These are phyloP conservation scores for Lithobates pipiens DNA, from an alignment of 2,797 vertebrate genomes.

Conservation along the genomic window DNA sequence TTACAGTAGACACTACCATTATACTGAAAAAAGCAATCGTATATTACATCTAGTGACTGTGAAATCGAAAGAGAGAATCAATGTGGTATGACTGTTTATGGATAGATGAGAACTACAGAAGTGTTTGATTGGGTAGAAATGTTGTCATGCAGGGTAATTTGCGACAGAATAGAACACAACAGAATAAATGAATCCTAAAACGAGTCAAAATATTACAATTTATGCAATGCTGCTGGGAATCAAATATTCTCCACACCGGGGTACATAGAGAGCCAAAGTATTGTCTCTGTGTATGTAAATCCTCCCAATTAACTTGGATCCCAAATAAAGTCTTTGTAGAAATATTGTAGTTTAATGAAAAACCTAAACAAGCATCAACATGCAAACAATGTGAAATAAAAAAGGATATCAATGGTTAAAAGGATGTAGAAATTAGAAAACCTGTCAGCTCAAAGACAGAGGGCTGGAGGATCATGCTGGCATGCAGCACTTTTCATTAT, in stretches of 20 bases:
- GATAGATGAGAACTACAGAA: constrained; percentile 45
- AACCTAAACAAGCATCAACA: background rate
- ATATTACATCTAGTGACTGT: constrained; percentile 50
- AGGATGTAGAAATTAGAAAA: too few species aligned
- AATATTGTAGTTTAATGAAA: background rate
- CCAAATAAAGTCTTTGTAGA: background rate
- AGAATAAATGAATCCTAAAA: constrained; percentile 53
- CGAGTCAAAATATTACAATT: constrained; percentile 44
- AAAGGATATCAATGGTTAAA: too few species aligned
- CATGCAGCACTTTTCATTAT: too few species aligned
- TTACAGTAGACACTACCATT: constrained; percentile 54
- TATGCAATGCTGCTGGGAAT: constrained; percentile 25
- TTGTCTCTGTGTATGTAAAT: constrained; percentile 20
- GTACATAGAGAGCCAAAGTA: constrained; percentile 4
- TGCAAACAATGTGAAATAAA: too few species aligned
- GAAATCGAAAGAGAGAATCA: constrained; percentile 42
- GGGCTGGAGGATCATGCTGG: too few species aligned
- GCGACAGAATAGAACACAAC: constrained; percentile 36
- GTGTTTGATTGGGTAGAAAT: constrained; percentile 50
- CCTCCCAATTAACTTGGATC: background rate
- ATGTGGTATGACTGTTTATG: constrained; percentile 54
- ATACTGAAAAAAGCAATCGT: constrained; percentile 48
- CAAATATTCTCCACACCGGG: constrained; percentile 25
- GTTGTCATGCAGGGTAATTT: constrained; percentile 38
- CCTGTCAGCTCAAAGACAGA: too few species aligned